Percentiles rank a stretch among this genome's conserved stretches.
These are phyloP conservation scores for Thermophis baileyi DNA, from an alignment of 2,113 vertebrate species.

Conservation along the genomic window DNA sequence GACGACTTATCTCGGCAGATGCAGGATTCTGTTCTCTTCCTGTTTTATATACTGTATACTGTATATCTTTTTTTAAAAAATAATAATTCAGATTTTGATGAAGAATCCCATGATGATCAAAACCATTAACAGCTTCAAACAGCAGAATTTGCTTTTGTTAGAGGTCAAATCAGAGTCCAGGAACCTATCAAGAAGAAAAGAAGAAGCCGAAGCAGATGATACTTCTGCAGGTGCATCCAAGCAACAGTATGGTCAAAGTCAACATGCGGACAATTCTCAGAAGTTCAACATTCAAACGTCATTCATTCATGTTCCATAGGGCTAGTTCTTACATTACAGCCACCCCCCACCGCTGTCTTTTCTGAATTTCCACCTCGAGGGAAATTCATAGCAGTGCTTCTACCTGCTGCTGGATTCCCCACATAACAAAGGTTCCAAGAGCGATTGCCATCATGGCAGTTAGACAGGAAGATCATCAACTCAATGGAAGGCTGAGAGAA, in stretches of 20 bases:
- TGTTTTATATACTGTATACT: too few relatives aligned
- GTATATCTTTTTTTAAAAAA: not conserved
- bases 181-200: not conserved
- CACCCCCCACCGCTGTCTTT: not conserved
- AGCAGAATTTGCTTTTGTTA: not conserved
- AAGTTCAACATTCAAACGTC: not conserved
- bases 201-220: fast-evolving
- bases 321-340: not conserved
- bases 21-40: too few relatives aligned
- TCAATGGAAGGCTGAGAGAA: not conserved
- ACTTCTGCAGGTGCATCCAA: not conserved
- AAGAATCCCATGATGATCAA: not conserved
- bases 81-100: not conserved
- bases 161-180: not conserved
- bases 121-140: not conserved
- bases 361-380: not conserved
- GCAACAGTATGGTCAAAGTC: not conserved
- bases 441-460: not conserved
- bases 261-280: not conserved
- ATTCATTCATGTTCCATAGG: not conserved
- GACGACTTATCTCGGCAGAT: too few relatives aligned
- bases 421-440: not conserved
- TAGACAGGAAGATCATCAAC: not conserved
- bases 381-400: not conserved
- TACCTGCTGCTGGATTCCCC: not conserved